These are phyloP conservation scores for Macaca nemestrina DNA, from an alignment of 2,113 vertebrate species.

Conservation along the genomic window DNA sequence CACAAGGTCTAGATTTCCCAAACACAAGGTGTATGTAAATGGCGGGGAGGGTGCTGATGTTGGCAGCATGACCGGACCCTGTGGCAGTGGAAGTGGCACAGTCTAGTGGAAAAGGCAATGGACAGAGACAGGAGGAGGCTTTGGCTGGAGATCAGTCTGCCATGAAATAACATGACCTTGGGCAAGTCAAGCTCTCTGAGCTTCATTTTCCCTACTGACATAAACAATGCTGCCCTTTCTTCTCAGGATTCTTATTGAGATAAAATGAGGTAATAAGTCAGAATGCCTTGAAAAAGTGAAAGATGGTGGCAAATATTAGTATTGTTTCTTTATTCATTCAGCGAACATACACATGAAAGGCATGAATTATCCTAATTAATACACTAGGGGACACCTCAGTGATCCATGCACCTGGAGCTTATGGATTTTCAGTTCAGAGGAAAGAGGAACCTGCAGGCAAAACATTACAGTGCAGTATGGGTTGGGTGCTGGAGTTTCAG, in stretches of 20 bases:
- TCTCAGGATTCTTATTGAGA: constrained; percentile 4
- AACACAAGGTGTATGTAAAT: not conserved
- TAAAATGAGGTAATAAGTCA: constrained; percentile 7
- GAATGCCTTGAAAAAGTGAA: constrained; percentile 27
- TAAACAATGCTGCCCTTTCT: constrained; percentile 29
- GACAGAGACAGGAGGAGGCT: constrained; percentile 43
- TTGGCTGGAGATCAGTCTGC: constrained; percentile 34
- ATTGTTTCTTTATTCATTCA: not conserved
- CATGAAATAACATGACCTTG: constrained; percentile 44
- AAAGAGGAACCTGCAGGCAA: not conserved
- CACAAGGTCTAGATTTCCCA: constrained; percentile 15
- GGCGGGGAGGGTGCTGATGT: constrained; percentile 38
- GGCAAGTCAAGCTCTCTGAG: not conserved
- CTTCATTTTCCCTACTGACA: not conserved
- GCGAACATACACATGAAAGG: not conserved
- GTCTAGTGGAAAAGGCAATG: constrained; percentile 31
- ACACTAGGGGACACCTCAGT: not conserved
- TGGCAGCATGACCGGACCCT: constrained; percentile 41
- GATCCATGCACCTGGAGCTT: not conserved
- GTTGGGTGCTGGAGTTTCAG: not conserved
- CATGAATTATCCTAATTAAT: not conserved
- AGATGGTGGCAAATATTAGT: not conserved
- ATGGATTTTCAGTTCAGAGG: not conserved
- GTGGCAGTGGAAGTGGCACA: not conserved
- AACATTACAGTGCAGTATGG: not conserved